Base-by-base conservation (phyloP, 1,140 invertebrate genomes). In the Hypothenemus hampei region DNA sequence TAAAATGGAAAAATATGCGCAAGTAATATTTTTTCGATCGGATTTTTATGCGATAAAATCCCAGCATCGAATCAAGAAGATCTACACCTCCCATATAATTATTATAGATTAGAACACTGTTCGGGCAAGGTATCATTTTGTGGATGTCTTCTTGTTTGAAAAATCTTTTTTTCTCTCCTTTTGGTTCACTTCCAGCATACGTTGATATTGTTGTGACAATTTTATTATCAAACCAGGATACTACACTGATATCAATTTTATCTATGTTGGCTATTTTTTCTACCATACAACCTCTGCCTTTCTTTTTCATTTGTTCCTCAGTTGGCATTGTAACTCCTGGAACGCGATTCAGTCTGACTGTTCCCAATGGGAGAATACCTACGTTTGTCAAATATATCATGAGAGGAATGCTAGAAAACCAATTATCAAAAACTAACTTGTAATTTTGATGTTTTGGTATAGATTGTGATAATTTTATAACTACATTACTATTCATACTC, bases 331-430 rank as follows among this genome's bases (percentile, higher is more conserved):
- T 51, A 57, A 58, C 64, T 41, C 62, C 63, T 60, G 52, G 53
- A 22, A 73, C 44, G 60, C 68, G 60, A 61, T 73, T 70, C 49
- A 46, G 6, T 37, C 68, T 64, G 20, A 74, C 64, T 51, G 68
- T 75, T 62, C 69, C 73, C 24, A 75, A 47, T 58, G 65, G 67
- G 15, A 72, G 55, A 52, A 72, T 59, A 21, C 66, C 70, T 52
- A 58, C 59, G 58, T 69, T 60, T 47, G 57, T 59, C 15, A 72
- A 40, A 52, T 66, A 66, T 13, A 65, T 57, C 56, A 63, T 19
- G 24, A 73, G 57, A 41, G 60, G 60, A 41, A 70, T 50, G 44
- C 65, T 68, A 37, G 61, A 59, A 61, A 67, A 69, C 60, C 64
- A 70, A 58, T 69, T 71, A 58, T 69, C 65, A 60, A 69, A 67